Conservation (phyloP, 2,888 invertebrate genomes). For the Agrochola macilenta region DNA sequence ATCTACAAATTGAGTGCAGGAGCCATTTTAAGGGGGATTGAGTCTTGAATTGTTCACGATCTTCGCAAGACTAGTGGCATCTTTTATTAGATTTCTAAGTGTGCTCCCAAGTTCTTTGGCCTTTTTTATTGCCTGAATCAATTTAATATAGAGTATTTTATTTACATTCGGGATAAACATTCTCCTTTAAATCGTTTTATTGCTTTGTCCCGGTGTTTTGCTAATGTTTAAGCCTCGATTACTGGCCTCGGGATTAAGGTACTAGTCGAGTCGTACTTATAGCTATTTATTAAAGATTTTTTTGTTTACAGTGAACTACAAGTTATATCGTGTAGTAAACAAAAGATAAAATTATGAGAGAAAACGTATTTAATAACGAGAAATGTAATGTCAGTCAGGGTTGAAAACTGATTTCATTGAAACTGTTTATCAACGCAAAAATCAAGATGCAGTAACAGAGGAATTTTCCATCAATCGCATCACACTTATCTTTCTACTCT, state of each 20-base stretch:
- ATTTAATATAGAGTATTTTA: constrained; percentile 28
- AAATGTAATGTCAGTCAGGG: not conserved
- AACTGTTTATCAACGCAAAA: not conserved
- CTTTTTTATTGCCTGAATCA: constrained; percentile 10
- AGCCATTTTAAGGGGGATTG: constrained; percentile 21
- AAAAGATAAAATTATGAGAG: not conserved
- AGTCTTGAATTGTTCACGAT: constrained; percentile 8
- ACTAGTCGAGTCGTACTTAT: too few species aligned
- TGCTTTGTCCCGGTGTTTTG: not conserved
- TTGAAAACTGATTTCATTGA: not conserved
- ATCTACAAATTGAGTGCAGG: constrained; percentile 12
- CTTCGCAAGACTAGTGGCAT: not conserved
- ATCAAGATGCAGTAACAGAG: not conserved
- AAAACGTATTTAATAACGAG: not conserved
- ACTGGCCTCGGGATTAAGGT: too few species aligned
- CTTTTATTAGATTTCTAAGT: constrained; percentile 35
- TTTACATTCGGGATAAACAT: constrained; percentile 12
- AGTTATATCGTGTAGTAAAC: not conserved
- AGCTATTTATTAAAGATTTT: too few species aligned
- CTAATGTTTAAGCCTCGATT: not conserved
- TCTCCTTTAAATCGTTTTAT: constrained; percentile 19
- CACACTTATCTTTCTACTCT: not conserved
- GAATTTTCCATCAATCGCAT: not conserved
- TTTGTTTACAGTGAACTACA: not conserved
- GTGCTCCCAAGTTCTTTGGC: not conserved